A percentile compares a stretch with the other conserved stretches of the same genome.
These are phyloP conservation scores for Dipodomys ordii DNA, from an alignment of 2,113 vertebrate genomes.

Conservation along the genomic window DNA sequence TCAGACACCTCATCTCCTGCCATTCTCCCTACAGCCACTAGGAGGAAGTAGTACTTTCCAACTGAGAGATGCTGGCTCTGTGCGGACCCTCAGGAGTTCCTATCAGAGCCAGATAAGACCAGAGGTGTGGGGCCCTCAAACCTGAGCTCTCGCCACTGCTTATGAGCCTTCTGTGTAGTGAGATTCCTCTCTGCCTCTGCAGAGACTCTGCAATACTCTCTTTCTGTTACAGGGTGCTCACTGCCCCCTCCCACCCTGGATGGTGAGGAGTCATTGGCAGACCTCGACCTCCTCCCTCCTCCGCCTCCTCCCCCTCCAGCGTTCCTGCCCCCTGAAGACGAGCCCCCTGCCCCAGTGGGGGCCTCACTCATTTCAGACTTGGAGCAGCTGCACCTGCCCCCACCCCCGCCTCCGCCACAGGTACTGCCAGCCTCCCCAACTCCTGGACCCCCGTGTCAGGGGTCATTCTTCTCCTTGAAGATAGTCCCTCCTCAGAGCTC, in stretches of 20 bases:
- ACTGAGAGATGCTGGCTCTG: too few species aligned
- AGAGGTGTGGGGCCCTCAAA: background rate
- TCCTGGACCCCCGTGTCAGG: background rate
- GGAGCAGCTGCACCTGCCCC: constrained; percentile 80
- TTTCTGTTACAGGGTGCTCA: constrained; percentile 59
- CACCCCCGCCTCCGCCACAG: constrained; percentile 68
- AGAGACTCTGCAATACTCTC: background rate
- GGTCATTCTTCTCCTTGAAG: background rate
- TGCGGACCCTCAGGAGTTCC: background rate
- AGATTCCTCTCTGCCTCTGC: background rate
- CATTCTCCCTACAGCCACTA: background rate
- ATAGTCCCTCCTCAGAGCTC: background rate
- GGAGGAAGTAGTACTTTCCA: background rate
- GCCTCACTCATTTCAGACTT: constrained; percentile 72
- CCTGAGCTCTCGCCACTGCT: background rate
- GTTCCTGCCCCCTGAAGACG: background rate
- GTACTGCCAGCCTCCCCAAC: constrained; percentile 58
- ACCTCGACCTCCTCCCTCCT: constrained; percentile 68
- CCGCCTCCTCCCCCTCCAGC: constrained; percentile 66
- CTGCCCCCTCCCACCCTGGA: background rate
- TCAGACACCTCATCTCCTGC: background rate
- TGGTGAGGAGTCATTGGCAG: background rate
- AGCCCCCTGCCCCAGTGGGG: rapidly evolving
- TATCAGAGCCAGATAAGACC: background rate
- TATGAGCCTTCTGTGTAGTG: background rate